Base-by-base conservation (phyloP, 1,140 invertebrate genomes). In the Dreissena polymorpha region DNA sequence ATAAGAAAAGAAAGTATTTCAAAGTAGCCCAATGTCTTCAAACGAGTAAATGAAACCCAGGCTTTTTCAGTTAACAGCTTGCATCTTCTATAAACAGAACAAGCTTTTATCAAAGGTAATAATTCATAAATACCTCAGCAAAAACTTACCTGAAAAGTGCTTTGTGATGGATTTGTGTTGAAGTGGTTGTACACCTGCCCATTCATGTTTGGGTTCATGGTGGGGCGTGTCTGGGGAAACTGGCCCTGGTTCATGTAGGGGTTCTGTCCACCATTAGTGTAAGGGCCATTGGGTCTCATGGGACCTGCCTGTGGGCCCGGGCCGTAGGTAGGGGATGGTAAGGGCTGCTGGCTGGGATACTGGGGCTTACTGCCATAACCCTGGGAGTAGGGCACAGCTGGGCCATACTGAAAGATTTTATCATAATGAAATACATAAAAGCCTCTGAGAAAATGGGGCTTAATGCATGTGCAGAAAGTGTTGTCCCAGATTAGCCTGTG, bases 251-350 rank as follows among this genome's bases (percentile, higher is more conserved):
- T 80, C 86, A 89, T 87, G 76, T 91, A 91, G 2, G 87, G 89
- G 76, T 88, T 89, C 79, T 88, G 89, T n/a, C 88, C 89, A 27
- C 87, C 89, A 79, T 87, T 90, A 27, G 87, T 82, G 68, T 91
- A 90, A 10, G 88, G 90, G 25, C 87, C 88, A 71, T 82, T 88
- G 18, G 87, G 87, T 64, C 89, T 70, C 89, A 91, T 90, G 3
- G 57, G 16, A 60, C 3, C 57, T 23, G 57, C 16, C 21, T 85
- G 87, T 55, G 81, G 89, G 57, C 89, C 88, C 63, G 88, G 87
- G 57, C 87, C 88, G 60, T 91, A 92, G 16, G 88, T 91, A 12
- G 91, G 91, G 16, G 91, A 92, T 8, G 91, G 91, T 50, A 92
- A 83, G 23, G 91, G 90, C 83, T 92, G 91, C 84, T 92, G 91